Conservation (phyloP, 2,888 invertebrate genomes). For the Eudasyphora cyanicolor region DNA sequence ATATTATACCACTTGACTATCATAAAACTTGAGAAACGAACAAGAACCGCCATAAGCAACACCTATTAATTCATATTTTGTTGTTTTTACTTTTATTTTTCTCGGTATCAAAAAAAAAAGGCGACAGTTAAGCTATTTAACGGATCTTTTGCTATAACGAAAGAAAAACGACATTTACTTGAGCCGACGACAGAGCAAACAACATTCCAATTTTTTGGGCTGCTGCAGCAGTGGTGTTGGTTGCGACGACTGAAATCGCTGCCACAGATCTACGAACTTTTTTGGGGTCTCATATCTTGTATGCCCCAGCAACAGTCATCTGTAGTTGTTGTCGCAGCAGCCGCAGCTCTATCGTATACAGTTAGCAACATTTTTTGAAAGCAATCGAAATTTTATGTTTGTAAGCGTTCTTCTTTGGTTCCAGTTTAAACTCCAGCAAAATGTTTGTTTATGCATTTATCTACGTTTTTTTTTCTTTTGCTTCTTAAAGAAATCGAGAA, state of each 20-base stretch:
- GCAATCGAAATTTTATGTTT: conserved; percentile 47
- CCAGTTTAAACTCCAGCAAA: conserved; percentile 30
- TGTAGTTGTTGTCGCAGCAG: not conserved
- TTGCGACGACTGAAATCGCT: conserved; percentile 43
- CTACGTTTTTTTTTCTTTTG: conserved; percentile 26
- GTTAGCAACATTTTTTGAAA: conserved; percentile 42
- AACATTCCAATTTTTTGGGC: conserved; percentile 57
- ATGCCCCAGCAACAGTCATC: not conserved
- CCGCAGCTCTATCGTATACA: not conserved
- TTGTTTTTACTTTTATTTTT: not conserved
- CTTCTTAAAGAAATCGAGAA: conserved; percentile 38
- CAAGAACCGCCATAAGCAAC: conserved; percentile 15
- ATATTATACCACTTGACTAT: not conserved
- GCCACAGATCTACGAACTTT: too few species aligned
- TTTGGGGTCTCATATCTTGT: too few species aligned
- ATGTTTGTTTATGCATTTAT: conserved; percentile 40
- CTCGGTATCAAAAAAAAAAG: not conserved
- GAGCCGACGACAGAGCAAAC: conserved; percentile 24
- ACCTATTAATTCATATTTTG: conserved; percentile 35
- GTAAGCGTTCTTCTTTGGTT: not conserved
- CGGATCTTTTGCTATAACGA: conserved; percentile 31
- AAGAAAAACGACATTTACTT: conserved; percentile 56
- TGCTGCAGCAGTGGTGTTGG: conserved; percentile 8
- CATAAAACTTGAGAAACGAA: not conserved
- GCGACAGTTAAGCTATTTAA: conserved; percentile 24